Evolutionary conservation across 2,888 invertebrate genomes (phyloP), one percentile per base, ranked within the genome.

Genomic region (Cerceris rybyensis): DNA sequence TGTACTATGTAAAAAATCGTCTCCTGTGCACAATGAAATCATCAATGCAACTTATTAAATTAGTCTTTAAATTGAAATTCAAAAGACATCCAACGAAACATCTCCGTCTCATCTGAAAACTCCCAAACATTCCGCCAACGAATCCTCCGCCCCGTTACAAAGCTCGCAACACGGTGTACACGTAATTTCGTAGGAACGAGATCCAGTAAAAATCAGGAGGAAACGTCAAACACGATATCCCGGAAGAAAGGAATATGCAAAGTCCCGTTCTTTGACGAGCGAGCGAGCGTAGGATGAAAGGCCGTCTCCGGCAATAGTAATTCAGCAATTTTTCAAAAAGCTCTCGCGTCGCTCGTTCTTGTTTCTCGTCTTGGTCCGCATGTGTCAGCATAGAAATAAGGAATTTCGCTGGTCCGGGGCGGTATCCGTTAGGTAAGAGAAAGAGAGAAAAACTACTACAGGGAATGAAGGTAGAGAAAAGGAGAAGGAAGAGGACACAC

Each of bases 371-470:
- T 74, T 57, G 65, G 69, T 75, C 46, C 55, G 71, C 73, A 58
- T 72, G 72, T 78, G 80, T 74, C 69, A 52, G 73, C 76, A 76
- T 77, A 65, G 76, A 73, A 77, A 73, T 77, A 73, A 77, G 73
- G 69, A 69, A 73, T 69, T 77, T 77, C 42, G 68, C 57, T 14
- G 28, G 16, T 55, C 17, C 28, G 17, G 6, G 7, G 6, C 55
- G 7, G 55, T 7, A 2, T 55, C 55, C 7, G n/a, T n/a, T 11
- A 1, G 5, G 50, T n/a, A 50, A 5, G n/a, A 50, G n/a, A n/a
- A 50, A n/a, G n/a, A n/a, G 50, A 50, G 8, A 46, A 8, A 46
- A 1, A 46, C 46, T 4, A 28, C 2, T 28, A 4, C 28, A 1
- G 28, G 4, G 28, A 28, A 28, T 28, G 28, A 28, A 28, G 28